Evolutionary conservation across 2,113 vertebrate genomes (phyloP), one percentile per base, ranked within the genome.

Genomic region (Emydura subglobosa): DNA sequence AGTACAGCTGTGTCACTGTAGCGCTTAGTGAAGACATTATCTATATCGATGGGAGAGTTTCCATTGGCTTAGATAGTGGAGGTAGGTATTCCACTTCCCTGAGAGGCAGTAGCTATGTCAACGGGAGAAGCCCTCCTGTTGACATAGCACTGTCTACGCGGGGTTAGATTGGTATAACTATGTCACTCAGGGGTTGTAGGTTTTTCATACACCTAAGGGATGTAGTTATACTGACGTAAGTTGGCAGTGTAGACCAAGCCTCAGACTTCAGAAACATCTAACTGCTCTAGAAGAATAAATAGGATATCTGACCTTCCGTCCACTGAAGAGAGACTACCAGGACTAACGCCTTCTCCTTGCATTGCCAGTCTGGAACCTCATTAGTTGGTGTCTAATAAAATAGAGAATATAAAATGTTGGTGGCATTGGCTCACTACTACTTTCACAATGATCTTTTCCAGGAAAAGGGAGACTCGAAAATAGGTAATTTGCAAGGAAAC

Each of bases 391-490:
- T 61, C 59, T 16, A 61, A 74, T 22, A 17, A 39, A 74, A 9
- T n/a, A 29, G 65, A n/a, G 65, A 68, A 19, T 68, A 68, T 59
- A 68, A n/a, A 27, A 47, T 10, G 3, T 57, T 12, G 59, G 6
- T 3, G 24, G 2, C 11, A 13, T 5, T 1, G 17, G 16, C n/a
- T 34, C n/a, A 1, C 50, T 27, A 7, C 1, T 1, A 0, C 47
- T 49, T 25, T 47, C 4, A 16, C 2, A 1, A 19, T 1, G 47
- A 11, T 47, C 47, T 29, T 68, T 54, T 24, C 27, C 47, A 47
- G n/a, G 21, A 74, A 53, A 74, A 74, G 68, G 10, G 8, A n/a
- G 21, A 42, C 68, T 42, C 10, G 68, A 42, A 39, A 74, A 74
- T 10, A 74, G 0, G 2, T 12, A 4, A 17, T 6, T 79, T 51